Conservation (phyloP, 2,888 invertebrate genomes). For the Tanypteryx hageni region DNA sequence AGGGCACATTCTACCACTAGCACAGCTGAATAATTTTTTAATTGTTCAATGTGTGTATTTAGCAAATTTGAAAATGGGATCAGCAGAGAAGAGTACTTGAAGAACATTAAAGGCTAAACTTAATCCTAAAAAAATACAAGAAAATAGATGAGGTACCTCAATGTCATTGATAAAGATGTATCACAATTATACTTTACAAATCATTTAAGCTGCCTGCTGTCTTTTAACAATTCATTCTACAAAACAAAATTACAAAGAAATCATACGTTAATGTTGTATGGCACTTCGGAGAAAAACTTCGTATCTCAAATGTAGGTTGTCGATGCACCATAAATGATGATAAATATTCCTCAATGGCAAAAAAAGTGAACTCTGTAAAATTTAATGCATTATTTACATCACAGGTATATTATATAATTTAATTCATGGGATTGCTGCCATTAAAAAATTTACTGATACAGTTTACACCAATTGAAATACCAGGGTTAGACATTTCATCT, state of each 20-base stretch:
- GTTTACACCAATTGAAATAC: constrained; percentile 57
- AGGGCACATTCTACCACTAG: constrained; percentile 62
- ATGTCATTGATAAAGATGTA: constrained; percentile 53
- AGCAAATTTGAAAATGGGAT: constrained; percentile 49
- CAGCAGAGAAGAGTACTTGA: constrained; percentile 21
- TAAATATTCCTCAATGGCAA: constrained; percentile 58
- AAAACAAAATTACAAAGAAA: constrained; percentile 44
- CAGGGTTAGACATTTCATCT: constrained; percentile 56
- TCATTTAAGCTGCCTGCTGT: constrained; percentile 54
- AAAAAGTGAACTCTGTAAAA: constrained; percentile 50
- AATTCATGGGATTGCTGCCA: constrained; percentile 56
- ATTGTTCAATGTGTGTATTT: constrained; percentile 60
- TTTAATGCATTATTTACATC: constrained; percentile 58
- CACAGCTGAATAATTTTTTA: constrained; percentile 59
- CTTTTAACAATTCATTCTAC: constrained; percentile 18
- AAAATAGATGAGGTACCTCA: constrained; percentile 54
- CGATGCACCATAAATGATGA: constrained; percentile 50
- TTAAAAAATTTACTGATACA: constrained; percentile 56
- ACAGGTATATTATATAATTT: constrained; percentile 64
- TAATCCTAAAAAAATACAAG: constrained; percentile 46
- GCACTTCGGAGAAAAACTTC: constrained; percentile 53
- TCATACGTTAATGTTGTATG: constrained; percentile 45
- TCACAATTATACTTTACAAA: constrained; percentile 58
- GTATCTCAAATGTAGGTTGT: constrained; percentile 41
- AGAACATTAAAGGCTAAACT: constrained; percentile 36